Evolutionary conservation across 2,888 invertebrate species (phyloP).

Genomic region (Dryococelus australis): DNA sequence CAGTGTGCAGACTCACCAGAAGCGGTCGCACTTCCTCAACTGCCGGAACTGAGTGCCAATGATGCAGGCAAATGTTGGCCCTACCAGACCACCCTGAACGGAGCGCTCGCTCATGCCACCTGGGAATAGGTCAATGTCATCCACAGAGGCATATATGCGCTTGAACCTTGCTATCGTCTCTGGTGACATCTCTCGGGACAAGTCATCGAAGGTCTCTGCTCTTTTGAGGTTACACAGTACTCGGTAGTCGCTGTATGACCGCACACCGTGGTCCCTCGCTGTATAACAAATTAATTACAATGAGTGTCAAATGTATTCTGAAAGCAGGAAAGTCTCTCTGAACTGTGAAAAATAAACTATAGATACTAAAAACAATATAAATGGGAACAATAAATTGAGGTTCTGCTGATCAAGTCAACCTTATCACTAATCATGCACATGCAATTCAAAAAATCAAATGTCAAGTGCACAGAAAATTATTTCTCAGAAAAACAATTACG

Average conservation of each 20-base stretch:
- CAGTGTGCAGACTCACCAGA: constrained; percentile 71
- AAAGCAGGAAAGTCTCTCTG: no score
- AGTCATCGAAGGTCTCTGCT: constrained; percentile 85
- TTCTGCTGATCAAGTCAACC: no score
- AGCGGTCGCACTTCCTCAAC: constrained; percentile 91
- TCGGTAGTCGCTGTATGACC: constrained; percentile 89
- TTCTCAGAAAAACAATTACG: no score
- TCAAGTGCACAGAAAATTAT: no score
- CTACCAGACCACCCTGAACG: constrained; percentile 88
- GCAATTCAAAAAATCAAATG: no score
- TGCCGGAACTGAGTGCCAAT: constrained; percentile 94
- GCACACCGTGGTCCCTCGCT: constrained; percentile 87
- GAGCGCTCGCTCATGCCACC: constrained; percentile 78
- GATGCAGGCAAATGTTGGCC: constrained; percentile 93
- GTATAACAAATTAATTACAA: constrained; percentile 27
- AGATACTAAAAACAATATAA: no score
- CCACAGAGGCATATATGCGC: constrained; percentile 85
- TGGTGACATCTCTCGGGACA: constrained; percentile 84
- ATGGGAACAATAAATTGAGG: no score
- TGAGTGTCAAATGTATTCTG: no score
- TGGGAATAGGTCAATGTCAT: constrained; percentile 96
- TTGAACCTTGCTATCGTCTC: constrained; percentile 71
- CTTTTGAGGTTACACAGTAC: constrained; percentile 88
- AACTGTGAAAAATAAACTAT: no score
- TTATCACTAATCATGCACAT: no score